A percentile compares a stretch with the other conserved stretches of the same genome.
Conservation (phyloP, 2,888 invertebrate species). For the Platerodrilus igneus region DNA sequence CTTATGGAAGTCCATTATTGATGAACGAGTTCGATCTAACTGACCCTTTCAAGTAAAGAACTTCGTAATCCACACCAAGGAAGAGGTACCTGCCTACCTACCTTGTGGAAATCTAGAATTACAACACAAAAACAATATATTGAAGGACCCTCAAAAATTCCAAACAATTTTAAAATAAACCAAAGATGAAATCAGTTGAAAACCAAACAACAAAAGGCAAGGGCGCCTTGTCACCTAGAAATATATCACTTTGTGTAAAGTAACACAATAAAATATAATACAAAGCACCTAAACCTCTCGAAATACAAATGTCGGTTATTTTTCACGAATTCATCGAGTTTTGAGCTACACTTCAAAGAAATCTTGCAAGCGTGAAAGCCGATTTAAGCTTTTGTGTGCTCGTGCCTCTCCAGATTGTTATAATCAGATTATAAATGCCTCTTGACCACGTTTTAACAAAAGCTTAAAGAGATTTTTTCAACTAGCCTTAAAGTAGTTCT, state of each 20-base stretch:
- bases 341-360: conserved; percentile 33
- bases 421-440: conserved; percentile 34
- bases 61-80: conserved; percentile 26
- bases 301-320: conserved; percentile 36
- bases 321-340: conserved; percentile 36
- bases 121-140: background rate
- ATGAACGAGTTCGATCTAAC: conserved; percentile 21
- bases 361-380: conserved; percentile 27
- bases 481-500: conserved; percentile 7
- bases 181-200: conserved; percentile 6
- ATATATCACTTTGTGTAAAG: conserved; percentile 18
- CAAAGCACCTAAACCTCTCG: conserved; percentile 19
- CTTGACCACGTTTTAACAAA: conserved; percentile 21
- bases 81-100: conserved; percentile 18
- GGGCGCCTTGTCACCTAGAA: conserved; percentile 19
- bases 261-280: conserved; percentile 20
- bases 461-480: conserved; percentile 8
- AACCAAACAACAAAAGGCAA: conserved; percentile 14
- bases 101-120: background rate
- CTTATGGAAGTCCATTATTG: conserved; percentile 32
- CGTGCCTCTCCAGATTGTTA: conserved; percentile 35
- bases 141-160: background rate
- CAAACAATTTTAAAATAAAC: conserved; percentile 3
- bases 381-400: conserved; percentile 34
- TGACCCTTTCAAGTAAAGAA: conserved; percentile 22